Percentiles rank a stretch among this genome's conserved stretches.
Conservation (phyloP, 2,797 vertebrate species). For the Yasuhikotakia modesta region DNA sequence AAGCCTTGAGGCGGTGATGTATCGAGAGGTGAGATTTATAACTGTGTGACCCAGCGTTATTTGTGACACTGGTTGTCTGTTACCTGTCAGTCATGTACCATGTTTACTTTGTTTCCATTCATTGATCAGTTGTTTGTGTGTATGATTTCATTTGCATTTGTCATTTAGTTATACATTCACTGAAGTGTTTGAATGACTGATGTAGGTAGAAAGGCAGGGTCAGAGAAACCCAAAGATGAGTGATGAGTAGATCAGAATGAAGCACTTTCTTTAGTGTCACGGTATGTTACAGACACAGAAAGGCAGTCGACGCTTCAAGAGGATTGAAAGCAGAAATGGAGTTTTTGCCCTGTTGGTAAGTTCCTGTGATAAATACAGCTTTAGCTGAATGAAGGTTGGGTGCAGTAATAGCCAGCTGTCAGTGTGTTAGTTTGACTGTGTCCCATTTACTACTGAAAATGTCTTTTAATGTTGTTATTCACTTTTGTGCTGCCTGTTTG, state of each 20-base stretch:
- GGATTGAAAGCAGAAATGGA: conserved; percentile 88
- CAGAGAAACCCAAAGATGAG: conserved; percentile 21
- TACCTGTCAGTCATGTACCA: conserved; percentile 49
- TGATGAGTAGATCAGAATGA: conserved; percentile 27
- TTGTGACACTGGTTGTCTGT: not conserved
- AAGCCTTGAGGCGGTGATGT: conserved; percentile 84
- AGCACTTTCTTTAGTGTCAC: conserved; percentile 75
- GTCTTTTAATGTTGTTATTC: not conserved
- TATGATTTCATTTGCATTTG: conserved; percentile 33
- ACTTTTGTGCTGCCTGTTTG: not conserved
- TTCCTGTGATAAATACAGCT: conserved; percentile 46
- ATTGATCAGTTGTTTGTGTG: not conserved
- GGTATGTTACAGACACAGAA: conserved; percentile 87
- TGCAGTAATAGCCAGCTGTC: not conserved
- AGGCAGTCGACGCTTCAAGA: conserved; percentile 87
- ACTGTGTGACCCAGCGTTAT: no score
- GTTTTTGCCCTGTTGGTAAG: conserved; percentile 87
- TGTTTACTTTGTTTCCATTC: conserved; percentile 44
- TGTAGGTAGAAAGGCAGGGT: not conserved
- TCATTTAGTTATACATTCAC: not conserved
- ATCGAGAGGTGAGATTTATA: conserved; percentile 79
- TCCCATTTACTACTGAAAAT: not conserved
- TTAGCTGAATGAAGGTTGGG: not conserved
- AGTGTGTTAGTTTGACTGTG: not conserved
- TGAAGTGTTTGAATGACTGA: not conserved